Conservation (phyloP, 2,113 vertebrate genomes). For the Podiceps cristatus region DNA sequence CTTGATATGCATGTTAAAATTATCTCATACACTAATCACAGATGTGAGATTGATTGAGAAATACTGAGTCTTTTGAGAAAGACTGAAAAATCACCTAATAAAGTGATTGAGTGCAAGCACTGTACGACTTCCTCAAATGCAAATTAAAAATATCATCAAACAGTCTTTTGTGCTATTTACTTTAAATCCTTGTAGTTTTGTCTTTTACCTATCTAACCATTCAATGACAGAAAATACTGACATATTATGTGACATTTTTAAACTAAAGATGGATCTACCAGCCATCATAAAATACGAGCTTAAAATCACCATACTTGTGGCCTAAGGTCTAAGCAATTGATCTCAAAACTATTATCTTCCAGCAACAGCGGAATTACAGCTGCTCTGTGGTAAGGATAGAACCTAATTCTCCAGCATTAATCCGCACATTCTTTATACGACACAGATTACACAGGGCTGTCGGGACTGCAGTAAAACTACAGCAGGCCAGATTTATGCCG, state of each 20-base stretch:
- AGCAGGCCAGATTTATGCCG: slow-evolving; percentile 38
- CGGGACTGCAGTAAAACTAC: background rate
- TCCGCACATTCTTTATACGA: slow-evolving; percentile 22
- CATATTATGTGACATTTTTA: background rate
- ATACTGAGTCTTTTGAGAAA: background rate
- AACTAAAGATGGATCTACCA: background rate
- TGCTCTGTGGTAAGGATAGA: slow-evolving; percentile 18
- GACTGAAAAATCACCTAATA: background rate
- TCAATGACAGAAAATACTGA: background rate
- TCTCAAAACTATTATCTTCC: slow-evolving; percentile 55
- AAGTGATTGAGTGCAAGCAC: background rate
- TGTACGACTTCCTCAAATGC: background rate
- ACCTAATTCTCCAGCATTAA: slow-evolving; percentile 52
- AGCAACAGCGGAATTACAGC: slow-evolving; percentile 22
- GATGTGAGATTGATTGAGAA: background rate
- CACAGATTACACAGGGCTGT: slow-evolving; percentile 22
- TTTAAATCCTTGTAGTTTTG: background rate
- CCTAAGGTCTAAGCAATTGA: slow-evolving; percentile 25
- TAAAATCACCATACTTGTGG: background rate
- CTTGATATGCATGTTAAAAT: background rate
- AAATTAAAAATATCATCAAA: background rate
- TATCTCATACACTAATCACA: background rate
- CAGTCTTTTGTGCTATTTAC: background rate
- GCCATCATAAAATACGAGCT: background rate
- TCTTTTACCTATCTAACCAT: background rate